These are phyloP conservation scores for Onthophagus taurus DNA, from an alignment of 1,140 invertebrate species.

Conservation along the genomic window DNA sequence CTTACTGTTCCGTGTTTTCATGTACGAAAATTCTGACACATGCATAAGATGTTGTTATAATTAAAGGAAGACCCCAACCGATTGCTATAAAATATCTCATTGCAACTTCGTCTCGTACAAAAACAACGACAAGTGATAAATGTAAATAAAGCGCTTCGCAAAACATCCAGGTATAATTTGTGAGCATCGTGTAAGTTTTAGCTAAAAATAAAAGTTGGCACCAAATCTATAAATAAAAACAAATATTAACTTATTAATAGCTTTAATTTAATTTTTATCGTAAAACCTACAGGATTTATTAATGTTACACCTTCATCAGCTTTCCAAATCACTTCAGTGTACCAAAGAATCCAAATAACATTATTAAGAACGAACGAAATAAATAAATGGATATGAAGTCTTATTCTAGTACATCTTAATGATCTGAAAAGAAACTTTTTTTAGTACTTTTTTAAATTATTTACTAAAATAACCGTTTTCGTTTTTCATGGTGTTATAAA, in stretches of 20 bases:
- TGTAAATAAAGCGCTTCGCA: conserved; percentile 84
- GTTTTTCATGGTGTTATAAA: no score
- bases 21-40: conserved; percentile 45
- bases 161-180: conserved; percentile 90
- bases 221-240: conserved; percentile 48
- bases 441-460: no score
- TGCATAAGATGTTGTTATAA: conserved; percentile 54
- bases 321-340: conserved; percentile 2
- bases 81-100: conserved; percentile 68
- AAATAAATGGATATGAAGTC: conserved; percentile 9
- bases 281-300: conserved; percentile 8
- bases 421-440: conserved; percentile 11
- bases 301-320: conserved; percentile 3
- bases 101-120: conserved; percentile 46
- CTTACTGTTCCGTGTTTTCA: conserved; percentile 54
- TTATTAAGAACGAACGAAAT: conserved; percentile 8
- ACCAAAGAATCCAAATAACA: conserved; percentile 7
- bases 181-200: conserved; percentile 75
- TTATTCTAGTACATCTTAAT: conserved; percentile 9
- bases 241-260: no score
- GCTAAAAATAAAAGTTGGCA: conserved; percentile 72
- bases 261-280: not conserved
- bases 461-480: no score
- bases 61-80: conserved; percentile 66
- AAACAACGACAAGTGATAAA: conserved; percentile 65